Percentiles rank a stretch among this genome's conserved stretches.
These are phyloP conservation scores for Nomada fucata DNA, from an alignment of 2,888 invertebrate species.

Conservation along the genomic window DNA sequence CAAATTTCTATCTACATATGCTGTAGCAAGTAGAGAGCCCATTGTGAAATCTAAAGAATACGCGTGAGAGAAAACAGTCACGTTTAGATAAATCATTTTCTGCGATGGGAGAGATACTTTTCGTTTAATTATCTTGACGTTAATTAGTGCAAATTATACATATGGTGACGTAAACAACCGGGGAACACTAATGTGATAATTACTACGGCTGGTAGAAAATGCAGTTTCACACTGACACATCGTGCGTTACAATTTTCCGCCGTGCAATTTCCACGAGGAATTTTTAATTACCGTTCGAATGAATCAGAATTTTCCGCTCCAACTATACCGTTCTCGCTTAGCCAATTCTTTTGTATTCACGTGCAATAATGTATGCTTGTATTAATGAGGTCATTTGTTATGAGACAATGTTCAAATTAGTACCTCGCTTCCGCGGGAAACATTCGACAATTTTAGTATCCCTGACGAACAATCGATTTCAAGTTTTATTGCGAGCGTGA, in stretches of 20 bases:
- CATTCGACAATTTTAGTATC: background rate
- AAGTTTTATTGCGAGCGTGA: too few relatives aligned
- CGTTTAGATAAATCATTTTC: background rate
- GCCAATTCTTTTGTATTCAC: constrained; percentile 16
- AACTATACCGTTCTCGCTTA: background rate
- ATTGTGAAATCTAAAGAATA: constrained; percentile 16
- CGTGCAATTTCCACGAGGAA: background rate
- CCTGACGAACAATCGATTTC: background rate
- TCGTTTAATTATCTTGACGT: constrained; percentile 55
- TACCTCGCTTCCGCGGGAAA: background rate
- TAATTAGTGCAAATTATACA: constrained; percentile 39
- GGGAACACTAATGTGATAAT: constrained; percentile 27
- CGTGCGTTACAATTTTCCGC: background rate
- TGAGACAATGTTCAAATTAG: background rate
- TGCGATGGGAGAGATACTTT: constrained; percentile 20
- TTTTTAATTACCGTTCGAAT: constrained; percentile 7
- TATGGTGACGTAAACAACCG: constrained; percentile 11
- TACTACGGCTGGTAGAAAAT: background rate
- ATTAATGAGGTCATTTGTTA: background rate
- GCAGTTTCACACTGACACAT: background rate
- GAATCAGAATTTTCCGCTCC: background rate
- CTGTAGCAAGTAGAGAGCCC: background rate
- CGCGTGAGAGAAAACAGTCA: constrained; percentile 13
- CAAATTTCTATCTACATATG: background rate
- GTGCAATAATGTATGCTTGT: background rate